Conservation (phyloP, 2,113 vertebrate genomes). For the Lophura nycthemera region DNA sequence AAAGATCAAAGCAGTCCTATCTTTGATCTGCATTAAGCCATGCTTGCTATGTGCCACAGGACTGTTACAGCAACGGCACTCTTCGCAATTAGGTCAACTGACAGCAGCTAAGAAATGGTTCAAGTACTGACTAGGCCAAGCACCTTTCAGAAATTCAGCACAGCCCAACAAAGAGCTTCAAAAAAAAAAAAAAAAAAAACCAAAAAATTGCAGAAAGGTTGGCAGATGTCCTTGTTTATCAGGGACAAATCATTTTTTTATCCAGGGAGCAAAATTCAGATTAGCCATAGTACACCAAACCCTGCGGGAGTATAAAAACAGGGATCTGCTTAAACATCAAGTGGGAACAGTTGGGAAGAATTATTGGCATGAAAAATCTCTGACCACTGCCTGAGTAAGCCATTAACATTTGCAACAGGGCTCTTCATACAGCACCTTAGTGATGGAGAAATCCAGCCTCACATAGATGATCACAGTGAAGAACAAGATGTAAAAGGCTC, state of each 20-base stretch:
- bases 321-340: background rate
- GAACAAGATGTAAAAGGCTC: constrained; percentile 96
- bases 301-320: background rate
- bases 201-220: background rate
- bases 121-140: background rate
- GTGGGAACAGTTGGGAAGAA: background rate
- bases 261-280: background rate
- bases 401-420: background rate
- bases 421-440: constrained; percentile 84
- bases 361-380: background rate
- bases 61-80: background rate
- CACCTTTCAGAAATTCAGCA: background rate
- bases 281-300: background rate
- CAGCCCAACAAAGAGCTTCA: background rate
- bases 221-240: background rate
- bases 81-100: background rate
- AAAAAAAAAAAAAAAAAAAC: background rate
- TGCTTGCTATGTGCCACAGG: background rate
- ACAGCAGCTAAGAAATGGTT: background rate
- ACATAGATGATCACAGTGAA: constrained; percentile 97
- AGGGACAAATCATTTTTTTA: background rate
- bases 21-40: background rate
- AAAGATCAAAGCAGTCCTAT: background rate
- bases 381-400: background rate
- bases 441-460: constrained; percentile 97